A percentile compares a stretch with the other conserved stretches of the same genome.
Conservation (phyloP, 1,140 invertebrate genomes). For the Musca domestica region DNA sequence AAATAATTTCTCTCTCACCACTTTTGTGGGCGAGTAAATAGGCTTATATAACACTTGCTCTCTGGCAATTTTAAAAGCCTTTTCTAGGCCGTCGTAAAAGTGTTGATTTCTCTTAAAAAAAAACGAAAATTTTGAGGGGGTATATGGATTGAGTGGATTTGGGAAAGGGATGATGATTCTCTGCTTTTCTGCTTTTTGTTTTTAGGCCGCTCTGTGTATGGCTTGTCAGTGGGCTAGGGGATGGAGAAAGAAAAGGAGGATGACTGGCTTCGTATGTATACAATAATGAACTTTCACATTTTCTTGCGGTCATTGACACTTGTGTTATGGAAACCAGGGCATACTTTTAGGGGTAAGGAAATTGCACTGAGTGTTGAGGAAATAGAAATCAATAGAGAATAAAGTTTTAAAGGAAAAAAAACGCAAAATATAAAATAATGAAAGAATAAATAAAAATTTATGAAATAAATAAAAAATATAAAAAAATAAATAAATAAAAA, state of each 20-base stretch:
- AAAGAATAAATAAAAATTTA: background rate
- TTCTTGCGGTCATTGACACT: conserved; percentile 10
- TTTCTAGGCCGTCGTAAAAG: background rate
- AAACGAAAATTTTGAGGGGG: background rate
- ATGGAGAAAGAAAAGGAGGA: background rate
- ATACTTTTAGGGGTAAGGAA: conserved; percentile 7
- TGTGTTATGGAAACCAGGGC: background rate
- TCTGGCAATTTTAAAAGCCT: background rate
- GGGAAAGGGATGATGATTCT: background rate
- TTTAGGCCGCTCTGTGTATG: background rate
- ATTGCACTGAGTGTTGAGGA: background rate
- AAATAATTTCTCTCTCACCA: too few species aligned
- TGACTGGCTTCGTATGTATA: background rate
- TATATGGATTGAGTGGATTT: background rate
- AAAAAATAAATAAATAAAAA: background rate
- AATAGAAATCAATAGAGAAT: background rate
- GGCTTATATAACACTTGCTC: too few species aligned
- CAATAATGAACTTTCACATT: conserved; percentile 2
- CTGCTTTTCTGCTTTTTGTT: background rate
- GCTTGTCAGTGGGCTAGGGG: too few species aligned
- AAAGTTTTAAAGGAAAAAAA: background rate
- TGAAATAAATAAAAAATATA: background rate
- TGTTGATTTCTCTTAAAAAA: background rate
- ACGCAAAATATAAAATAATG: background rate
- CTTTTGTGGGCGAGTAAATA: too few species aligned